phyloP scores from a whole-genome alignment of 2,113 vertebrate genomes.

The Rutilus rutilus region DNA sequence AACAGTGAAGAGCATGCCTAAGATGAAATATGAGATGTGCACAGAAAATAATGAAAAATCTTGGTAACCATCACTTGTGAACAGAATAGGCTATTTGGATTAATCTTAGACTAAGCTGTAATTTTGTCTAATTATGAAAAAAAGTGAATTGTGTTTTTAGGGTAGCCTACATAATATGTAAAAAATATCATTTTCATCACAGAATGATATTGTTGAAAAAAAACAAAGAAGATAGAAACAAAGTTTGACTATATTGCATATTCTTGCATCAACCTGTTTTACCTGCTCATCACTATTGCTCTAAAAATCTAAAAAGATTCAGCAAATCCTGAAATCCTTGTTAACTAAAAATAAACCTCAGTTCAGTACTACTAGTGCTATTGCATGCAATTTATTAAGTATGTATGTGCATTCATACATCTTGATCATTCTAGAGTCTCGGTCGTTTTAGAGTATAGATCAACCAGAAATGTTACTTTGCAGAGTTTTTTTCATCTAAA shows the following conservation, averaged over 20 bases:
- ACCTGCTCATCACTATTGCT: neutral
- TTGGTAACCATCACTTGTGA: neutral
- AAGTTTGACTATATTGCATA: neutral
- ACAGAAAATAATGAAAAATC: neutral
- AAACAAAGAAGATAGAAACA: neutral
- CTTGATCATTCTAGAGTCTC: neutral
- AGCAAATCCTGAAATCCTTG: neutral
- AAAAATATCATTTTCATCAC: neutral
- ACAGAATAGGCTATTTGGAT: neutral
- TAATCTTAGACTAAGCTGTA: neutral
- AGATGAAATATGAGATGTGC: neutral
- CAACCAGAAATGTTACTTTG: neutral
- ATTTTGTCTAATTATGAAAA: neutral
- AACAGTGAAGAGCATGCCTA: neutral
- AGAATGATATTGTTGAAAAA: neutral
- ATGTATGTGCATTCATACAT: neutral
- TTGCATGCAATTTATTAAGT: neutral
- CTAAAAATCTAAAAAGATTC: neutral
- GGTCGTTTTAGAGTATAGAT: neutral
- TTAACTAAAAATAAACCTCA: neutral
- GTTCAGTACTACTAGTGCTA: no score
- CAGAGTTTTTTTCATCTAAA: neutral
- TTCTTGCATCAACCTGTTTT: slow-evolving; percentile 3
- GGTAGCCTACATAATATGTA: neutral
- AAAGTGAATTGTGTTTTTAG: neutral